Base-by-base conservation (phyloP, 1,140 invertebrate genomes). In the Mylabris phalerata region DNA sequence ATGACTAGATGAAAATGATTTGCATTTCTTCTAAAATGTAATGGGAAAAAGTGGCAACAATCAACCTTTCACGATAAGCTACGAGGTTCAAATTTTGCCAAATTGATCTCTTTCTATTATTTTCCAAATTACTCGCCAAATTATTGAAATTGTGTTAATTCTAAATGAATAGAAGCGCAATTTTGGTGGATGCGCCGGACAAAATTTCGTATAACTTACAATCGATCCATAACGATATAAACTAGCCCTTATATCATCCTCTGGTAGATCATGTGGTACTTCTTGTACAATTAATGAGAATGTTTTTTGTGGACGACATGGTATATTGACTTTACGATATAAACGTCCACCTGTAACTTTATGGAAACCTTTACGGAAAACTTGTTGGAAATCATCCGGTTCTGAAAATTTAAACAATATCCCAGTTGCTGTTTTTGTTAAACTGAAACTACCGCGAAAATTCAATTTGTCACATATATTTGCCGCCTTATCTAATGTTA, bases 381-480 rank as follows among this genome's bases (percentile, higher is more conserved):
- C 88, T 70, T 86, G 85, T 73, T 89, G 86, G 74, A 86, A 91
- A 71, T 91, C 89, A 57, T 90, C 88, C 64, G 87, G 86, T 72
- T 87, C 85, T 62, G 87, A 88, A 75, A 91, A 90, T 74, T 90
- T 90, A 79, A 91, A 91, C 46, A 90, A 79, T 65, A 91, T 90
- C n/a, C 89, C 89, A 46, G 88, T 91, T 54, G 89, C 88, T 1
- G 89, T 91, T 78, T 89, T 90, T 43, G 89, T 90, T 63, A 91
- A 77, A 59, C 86, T 89, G 76, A 90, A 90, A 66, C 86, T 86
- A 39, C 88, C 88, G 63, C 87, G 86, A 73, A 90, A 90, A 75
- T 87, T 88, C 83, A 91, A 88, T 75, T 90, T 90, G 77, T 91
- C 89, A 73, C 88, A 90, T 63, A 91, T 89, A 64, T 85, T 80